Evolutionary conservation across 1,140 invertebrate species (phyloP).

Genomic region (Pseudomyrmex cubaensis): DNA sequence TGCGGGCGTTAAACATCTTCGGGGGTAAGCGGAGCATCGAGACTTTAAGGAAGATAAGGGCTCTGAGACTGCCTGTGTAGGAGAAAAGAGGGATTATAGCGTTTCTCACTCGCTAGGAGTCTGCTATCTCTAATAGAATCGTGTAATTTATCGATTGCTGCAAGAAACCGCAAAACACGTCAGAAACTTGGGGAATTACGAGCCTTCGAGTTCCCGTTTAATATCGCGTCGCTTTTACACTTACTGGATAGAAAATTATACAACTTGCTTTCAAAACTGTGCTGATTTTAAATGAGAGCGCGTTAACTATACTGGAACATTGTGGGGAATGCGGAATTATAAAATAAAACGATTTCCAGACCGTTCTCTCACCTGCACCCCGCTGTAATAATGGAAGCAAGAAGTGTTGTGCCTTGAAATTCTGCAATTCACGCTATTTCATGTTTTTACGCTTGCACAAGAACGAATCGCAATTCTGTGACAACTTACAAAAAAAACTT

Average conservation of each 20-base stretch:
- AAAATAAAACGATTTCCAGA: slow-evolving; percentile 14
- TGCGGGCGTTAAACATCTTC: slow-evolving; percentile 46
- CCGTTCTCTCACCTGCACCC: background rate
- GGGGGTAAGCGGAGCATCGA: slow-evolving; percentile 23
- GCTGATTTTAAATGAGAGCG: background rate
- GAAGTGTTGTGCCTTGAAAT: slow-evolving; percentile 24
- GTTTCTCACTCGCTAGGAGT: slow-evolving; percentile 6
- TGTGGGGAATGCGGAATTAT: background rate
- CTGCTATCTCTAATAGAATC: slow-evolving; percentile 67
- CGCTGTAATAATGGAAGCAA: slow-evolving; percentile 36
- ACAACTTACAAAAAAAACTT: background rate
- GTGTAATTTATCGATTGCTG: slow-evolving; percentile 69
- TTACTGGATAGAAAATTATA: no score
- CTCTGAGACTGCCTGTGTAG: slow-evolving; percentile 27
- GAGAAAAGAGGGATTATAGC: slow-evolving; percentile 27
- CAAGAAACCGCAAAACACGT: no score
- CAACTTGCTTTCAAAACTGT: background rate
- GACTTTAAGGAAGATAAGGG: slow-evolving; percentile 69
- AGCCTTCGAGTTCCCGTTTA: no score
- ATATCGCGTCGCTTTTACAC: no score
- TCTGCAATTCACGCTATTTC: slow-evolving; percentile 49
- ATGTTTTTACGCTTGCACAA: slow-evolving; percentile 10
- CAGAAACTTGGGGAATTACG: no score
- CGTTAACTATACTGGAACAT: background rate
- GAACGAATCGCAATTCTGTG: slow-evolving; percentile 13